A percentile compares a stretch with the other conserved stretches of the same genome.
phyloP scores from a whole-genome alignment of 2,113 vertebrate species.

The Cyanistes caeruleus region DNA sequence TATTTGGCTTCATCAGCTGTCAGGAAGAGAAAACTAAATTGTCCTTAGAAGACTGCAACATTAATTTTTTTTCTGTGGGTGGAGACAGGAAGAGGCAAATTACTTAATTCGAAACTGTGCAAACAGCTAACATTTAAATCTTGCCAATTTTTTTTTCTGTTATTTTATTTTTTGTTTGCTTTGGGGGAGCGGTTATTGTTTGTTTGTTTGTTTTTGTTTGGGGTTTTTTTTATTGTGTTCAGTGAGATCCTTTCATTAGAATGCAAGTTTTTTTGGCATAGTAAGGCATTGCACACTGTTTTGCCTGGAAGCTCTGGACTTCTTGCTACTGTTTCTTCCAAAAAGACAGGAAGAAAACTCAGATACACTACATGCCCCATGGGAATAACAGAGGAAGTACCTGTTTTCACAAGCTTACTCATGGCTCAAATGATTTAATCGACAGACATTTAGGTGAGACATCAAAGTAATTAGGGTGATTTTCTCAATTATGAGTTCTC shows the following conservation, averaged over 20 bases:
- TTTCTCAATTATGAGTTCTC: neutral
- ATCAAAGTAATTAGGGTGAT: neutral
- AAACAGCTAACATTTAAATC: neutral
- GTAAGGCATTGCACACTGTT: too few species aligned
- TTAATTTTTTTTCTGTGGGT: neutral
- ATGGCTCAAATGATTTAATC: neutral
- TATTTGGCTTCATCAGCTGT: neutral
- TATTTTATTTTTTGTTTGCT: neutral
- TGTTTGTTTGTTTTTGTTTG: rapidly evolving
- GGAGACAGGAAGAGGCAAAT: neutral
- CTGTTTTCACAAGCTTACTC: neutral
- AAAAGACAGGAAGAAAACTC: neutral
- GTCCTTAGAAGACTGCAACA: neutral
- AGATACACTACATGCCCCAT: neutral
- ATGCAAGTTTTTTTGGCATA: neutral
- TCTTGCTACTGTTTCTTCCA: neutral
- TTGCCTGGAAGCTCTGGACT: neutral
- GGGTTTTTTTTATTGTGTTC: neutral
- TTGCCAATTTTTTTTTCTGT: neutral
- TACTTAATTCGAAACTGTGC: neutral
- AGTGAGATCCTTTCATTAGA: neutral
- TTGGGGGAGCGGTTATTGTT: rapidly evolving
- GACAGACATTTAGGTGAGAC: neutral
- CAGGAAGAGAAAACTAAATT: neutral
- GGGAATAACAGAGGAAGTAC: neutral